Percentiles rank a stretch among this genome's conserved stretches.
These are phyloP conservation scores for Meiosimyza platycephala DNA, from an alignment of 2,888 invertebrate species.

Conservation along the genomic window DNA sequence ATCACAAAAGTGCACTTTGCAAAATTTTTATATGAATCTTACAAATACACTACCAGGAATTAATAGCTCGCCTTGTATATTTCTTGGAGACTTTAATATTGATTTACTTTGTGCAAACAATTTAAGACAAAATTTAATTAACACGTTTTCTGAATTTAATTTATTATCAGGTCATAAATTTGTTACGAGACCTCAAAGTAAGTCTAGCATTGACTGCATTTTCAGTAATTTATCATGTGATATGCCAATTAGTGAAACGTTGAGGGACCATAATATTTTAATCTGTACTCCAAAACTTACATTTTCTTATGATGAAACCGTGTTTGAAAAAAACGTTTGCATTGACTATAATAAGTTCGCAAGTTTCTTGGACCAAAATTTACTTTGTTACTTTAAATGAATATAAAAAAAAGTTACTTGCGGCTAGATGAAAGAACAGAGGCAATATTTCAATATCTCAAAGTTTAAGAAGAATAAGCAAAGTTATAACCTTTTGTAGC, in stretches of 20 bases:
- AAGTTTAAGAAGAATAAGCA: not conserved
- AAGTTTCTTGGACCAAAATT: slow-evolving; percentile 8
- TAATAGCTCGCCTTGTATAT: slow-evolving; percentile 8
- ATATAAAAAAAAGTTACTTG: not conserved
- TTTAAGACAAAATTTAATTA: not conserved
- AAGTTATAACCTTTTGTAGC: not conserved
- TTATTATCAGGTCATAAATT: not conserved
- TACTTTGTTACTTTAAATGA: not conserved
- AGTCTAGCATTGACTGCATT: not conserved
- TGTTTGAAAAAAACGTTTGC: not conserved
- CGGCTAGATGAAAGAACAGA: not conserved
- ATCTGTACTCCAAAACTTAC: slow-evolving; percentile 4
- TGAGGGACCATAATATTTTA: slow-evolving; percentile 4
- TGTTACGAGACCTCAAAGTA: slow-evolving; percentile 3
- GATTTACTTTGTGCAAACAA: not conserved
- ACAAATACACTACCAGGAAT: slow-evolving; percentile 1
- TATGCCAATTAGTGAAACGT: not conserved
- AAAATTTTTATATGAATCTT: not conserved
- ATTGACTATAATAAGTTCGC: not conserved
- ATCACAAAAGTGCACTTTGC: slow-evolving; percentile 4
- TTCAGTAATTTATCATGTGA: not conserved
- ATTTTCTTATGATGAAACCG: not conserved
- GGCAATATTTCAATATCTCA: not conserved
- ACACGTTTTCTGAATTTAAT: slow-evolving; percentile 9
- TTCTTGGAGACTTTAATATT: slow-evolving; percentile 11